Evolutionary conservation across 2,888 invertebrate species (phyloP).

Genomic region (Cephus rjabovi): DNA sequence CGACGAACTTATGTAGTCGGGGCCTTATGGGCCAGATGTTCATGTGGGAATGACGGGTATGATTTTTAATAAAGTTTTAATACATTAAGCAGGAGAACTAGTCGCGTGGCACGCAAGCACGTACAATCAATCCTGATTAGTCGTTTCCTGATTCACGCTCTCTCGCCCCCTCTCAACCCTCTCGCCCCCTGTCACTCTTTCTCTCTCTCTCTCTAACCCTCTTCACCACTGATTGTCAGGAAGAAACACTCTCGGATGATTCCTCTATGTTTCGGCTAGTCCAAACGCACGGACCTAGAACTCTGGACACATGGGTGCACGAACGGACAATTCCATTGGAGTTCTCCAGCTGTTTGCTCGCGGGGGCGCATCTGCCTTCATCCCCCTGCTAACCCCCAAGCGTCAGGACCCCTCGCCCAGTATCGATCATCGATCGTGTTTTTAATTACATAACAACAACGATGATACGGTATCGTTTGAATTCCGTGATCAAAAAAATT

Average conservation of each 20-base stretch:
- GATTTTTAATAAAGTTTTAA: constrained; percentile 49
- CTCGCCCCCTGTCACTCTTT: constrained; percentile 16
- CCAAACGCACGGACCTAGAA: constrained; percentile 39
- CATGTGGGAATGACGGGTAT: constrained; percentile 14
- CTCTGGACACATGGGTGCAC: constrained; percentile 8
- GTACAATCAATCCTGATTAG: constrained; percentile 27
- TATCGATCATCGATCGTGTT: neutral
- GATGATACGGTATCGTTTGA: neutral
- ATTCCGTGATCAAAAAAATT: neutral
- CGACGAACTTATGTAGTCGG: neutral
- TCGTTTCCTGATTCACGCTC: constrained; percentile 18
- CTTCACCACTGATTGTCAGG: neutral
- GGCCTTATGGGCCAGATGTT: constrained; percentile 43
- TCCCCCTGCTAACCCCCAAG: constrained; percentile 1
- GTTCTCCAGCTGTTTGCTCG: constrained; percentile 49
- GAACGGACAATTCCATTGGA: constrained; percentile 44
- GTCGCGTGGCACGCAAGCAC: constrained; percentile 40
- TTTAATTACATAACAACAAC: neutral
- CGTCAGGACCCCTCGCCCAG: neutral
- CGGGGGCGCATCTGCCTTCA: constrained; percentile 59
- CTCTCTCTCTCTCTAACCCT: constrained; percentile 12
- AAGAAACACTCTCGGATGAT: constrained; percentile 17
- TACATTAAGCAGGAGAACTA: constrained; percentile 32
- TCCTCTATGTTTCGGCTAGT: constrained; percentile 27
- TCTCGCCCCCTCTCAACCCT: constrained; percentile 24